Base-by-base conservation (phyloP, 2,113 vertebrate species). In the Kryptolebias marmoratus region DNA sequence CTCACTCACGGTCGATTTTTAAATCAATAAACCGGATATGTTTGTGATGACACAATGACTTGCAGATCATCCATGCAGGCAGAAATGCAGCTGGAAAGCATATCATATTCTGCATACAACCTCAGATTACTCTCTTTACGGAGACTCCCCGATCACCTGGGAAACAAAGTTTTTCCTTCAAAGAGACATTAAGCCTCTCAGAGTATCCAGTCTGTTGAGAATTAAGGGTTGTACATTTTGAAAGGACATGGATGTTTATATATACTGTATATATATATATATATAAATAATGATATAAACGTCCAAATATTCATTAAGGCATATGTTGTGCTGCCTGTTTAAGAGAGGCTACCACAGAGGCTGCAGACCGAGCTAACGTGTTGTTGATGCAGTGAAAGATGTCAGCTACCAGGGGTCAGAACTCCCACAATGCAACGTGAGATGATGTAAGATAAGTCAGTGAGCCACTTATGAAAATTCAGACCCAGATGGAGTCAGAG, bases 351-450 rank as follows among this genome's bases (percentile, higher is more conserved):
- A 77, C 64, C 22, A 15, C 14, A 48, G 28, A 53, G 75, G 31
- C 50, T 32, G 81, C 57, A 78, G 32, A 61, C 55, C 49, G 56
- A 81, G 61, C 75, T 77, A 79, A 77, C 49, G 75, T 71, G 68
- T 73, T 82, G 61, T 80, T 89, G 66, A 77, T 84, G 73, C 73
- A 80, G 83, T 80, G 78, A 78, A 82, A 73, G 56, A 76, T 81
- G 77, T 76, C 79, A 79, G 66, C 52, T 76, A 58, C 22, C 63
- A 49, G 47, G 48, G 81, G 50, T 81, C 74, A 45, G 80, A 71
- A 76, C 66, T 84, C 81, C 74, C 78, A 64, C 48, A 45, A 42
- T 32, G 44, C 64, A 52, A 28, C 4, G 27, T 48, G 27, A 56
- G 63, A 70, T 73, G 75, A 77, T 61, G 69, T 22, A 30, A 59